Base-by-base conservation (phyloP, 1,140 invertebrate genomes). In the Eciton burchellii region DNA sequence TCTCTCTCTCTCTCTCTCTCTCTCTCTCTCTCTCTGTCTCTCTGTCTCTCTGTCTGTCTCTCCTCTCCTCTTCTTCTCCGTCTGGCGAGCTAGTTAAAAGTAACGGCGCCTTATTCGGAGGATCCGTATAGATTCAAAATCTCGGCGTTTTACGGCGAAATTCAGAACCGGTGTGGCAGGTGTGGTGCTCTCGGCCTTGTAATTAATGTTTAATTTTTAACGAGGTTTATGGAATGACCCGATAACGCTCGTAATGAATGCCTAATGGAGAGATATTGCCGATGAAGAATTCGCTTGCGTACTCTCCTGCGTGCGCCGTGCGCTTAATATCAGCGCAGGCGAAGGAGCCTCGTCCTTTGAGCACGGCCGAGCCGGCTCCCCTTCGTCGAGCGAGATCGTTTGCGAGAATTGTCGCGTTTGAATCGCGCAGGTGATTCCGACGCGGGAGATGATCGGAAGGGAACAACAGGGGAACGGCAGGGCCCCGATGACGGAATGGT, bases 61-160 rank as follows among this genome's bases (percentile, higher is more conserved):
- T 21, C n/a, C 41, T 35, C 4, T 3, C 41, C 8, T 21, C 59
- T 35, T n/a, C 41, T n/a, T 19, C 29, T 19, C 21, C 47, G 43
- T 68, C 82, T 63, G 65, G 83, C 65, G 83, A 63, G 82, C 87
- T 82, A 89, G 89, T 91, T 90, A 89, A 90, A 90, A 90, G 85
- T 90, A 90, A 91, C 87, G 88, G 82, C 74, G 70, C 62, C n/a
- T 63, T 84, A 79, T 81, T 86, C 60, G 74, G 73, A 24, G 54
- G 70, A 59, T 54, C 65, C 56, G 29, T 79, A 47, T 65, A 19
- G 85, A 87, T 87, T 74, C 83, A 84, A 88, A 85, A 88, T 88
- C 85, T 82, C 62, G 68, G 45, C 24, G 29, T 81, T 87, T 87
- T 88, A 84, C 79, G 72, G 57, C 59, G 43, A 79, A 83, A 86